Conservation (phyloP, 1,140 invertebrate species). For the Drosophila persimilis region DNA sequence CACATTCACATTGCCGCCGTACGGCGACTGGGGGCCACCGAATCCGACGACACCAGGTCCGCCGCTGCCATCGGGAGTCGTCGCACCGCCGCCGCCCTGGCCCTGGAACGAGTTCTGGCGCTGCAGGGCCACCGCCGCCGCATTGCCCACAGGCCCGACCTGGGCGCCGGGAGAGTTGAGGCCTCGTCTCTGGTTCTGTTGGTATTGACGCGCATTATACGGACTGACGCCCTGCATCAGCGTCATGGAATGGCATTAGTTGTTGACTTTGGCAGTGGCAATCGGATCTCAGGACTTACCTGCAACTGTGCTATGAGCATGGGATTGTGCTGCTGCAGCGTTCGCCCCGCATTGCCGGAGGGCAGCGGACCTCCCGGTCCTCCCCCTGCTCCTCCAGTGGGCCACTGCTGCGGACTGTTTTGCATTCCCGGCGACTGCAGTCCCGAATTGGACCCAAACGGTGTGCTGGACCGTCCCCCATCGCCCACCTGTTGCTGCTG, state of each 20-base stretch:
- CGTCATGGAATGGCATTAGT: conserved; percentile 41
- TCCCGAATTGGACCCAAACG: conserved; percentile 58
- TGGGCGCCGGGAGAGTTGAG: conserved; percentile 84
- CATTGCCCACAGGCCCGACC: conserved; percentile 50
- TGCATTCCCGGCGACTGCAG: conserved; percentile 76
- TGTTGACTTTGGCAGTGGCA: background rate
- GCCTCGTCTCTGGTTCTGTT: conserved; percentile 83
- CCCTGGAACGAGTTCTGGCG: conserved; percentile 80
- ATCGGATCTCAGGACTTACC: conserved; percentile 81
- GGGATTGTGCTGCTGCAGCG: conserved; percentile 88
- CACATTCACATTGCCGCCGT: conserved; percentile 64
- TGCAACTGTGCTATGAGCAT: conserved; percentile 91
- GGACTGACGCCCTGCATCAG: conserved; percentile 66
- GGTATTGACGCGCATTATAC: conserved; percentile 73
- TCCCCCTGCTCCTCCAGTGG: conserved; percentile 15
- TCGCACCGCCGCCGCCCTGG: conserved; percentile 73
- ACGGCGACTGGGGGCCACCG: conserved; percentile 84
- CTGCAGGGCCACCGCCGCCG: conserved; percentile 49
- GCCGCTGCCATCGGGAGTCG: conserved; percentile 71
- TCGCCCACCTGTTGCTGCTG: conserved; percentile 75
- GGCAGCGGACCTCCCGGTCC: conserved; percentile 48
- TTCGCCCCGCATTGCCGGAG: conserved; percentile 55
- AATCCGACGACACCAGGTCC: conserved; percentile 50
- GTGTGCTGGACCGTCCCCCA: conserved; percentile 54
- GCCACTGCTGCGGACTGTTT: conserved; percentile 68